Evolutionary conservation across 1,140 invertebrate species (phyloP).

Genomic region (Plodia interpunctella): DNA sequence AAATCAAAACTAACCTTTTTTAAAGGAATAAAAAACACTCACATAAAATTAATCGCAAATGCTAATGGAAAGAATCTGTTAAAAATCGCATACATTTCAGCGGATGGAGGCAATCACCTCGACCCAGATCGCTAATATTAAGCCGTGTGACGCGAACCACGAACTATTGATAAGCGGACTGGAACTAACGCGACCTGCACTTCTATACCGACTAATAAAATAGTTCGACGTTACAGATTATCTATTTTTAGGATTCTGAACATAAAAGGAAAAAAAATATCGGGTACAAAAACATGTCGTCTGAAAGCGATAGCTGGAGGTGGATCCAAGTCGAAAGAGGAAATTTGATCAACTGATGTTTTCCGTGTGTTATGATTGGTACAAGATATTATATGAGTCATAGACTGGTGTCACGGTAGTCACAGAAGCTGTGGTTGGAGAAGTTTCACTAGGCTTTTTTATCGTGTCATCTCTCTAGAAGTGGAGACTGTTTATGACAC

Average conservation of each 20-base stretch:
- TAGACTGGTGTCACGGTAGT: no score
- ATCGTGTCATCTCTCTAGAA: no score
- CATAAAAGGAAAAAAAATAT: not conserved
- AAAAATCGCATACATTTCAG: constrained; percentile 10
- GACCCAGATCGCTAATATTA: constrained; percentile 21
- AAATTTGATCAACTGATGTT: no score
- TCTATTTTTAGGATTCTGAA: not conserved
- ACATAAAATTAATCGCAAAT: not conserved
- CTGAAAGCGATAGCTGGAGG: no score
- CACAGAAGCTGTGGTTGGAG: no score
- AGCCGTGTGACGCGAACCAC: constrained; percentile 11
- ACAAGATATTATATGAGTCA: no score
- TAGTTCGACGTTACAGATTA: not conserved
- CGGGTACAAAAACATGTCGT: no score
- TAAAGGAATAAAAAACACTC: not conserved
- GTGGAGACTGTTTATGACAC: no score
- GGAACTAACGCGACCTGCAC: constrained; percentile 35
- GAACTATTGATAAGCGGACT: constrained; percentile 27
- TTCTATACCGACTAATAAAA: not conserved
- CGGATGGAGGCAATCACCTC: constrained; percentile 13
- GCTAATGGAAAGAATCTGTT: not conserved
- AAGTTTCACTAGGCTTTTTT: no score
- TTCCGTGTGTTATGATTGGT: no score
- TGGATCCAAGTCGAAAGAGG: no score
- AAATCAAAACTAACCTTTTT: not conserved